phyloP scores from a whole-genome alignment of 2,113 vertebrate species.

The Spilogale gracilis region DNA sequence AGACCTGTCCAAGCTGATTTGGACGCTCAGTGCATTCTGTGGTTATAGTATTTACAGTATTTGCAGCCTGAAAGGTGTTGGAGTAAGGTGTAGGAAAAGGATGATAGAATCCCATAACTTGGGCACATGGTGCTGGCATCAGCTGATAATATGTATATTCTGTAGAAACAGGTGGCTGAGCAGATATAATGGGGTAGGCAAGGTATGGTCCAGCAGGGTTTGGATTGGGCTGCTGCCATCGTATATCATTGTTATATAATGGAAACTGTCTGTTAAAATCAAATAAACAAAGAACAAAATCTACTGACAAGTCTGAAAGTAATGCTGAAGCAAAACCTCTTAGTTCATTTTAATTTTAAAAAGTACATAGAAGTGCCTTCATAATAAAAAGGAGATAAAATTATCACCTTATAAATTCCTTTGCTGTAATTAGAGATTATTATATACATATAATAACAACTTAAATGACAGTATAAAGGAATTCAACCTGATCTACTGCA shows the following conservation, averaged over 20 bases:
- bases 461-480: constrained; percentile 25
- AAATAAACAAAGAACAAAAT: constrained; percentile 67
- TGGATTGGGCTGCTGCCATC: constrained; percentile 97
- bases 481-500: background rate
- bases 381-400: background rate
- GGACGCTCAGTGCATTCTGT: constrained; percentile 93
- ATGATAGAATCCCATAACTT: constrained; percentile 99
- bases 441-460: background rate
- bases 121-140: constrained; percentile 96
- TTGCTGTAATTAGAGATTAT: background rate
- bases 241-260: constrained; percentile 95
- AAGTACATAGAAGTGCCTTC: background rate
- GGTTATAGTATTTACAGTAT: constrained; percentile 90
- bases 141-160: constrained; percentile 98
- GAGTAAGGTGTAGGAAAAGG: constrained; percentile 94
- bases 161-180: constrained; percentile 95
- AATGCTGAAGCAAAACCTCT: constrained; percentile 29
- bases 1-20: constrained; percentile 88
- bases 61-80: constrained; percentile 91
- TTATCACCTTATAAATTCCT: background rate
- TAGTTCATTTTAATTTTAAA: constrained; percentile 38
- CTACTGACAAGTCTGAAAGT: background rate
- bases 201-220: constrained; percentile 94
- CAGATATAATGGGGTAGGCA: constrained; percentile 96
- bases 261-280: constrained; percentile 93